phyloP scores from a whole-genome alignment of 2,113 vertebrate genomes.

The Neotragus moschatus region DNA sequence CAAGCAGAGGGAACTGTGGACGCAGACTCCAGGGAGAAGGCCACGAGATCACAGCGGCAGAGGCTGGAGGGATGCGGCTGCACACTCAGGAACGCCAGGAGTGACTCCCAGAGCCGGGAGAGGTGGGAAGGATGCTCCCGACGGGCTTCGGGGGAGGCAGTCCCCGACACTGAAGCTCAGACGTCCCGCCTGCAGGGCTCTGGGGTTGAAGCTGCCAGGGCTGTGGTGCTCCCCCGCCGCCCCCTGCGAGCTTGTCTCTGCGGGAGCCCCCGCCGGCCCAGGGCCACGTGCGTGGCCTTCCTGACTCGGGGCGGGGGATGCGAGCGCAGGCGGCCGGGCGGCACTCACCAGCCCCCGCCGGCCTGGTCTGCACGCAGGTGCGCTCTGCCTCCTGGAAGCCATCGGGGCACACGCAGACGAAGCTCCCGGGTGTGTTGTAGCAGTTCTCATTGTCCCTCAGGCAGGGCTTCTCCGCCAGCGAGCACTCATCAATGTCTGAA shows the following conservation, averaged over 20 bases:
- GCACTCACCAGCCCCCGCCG: conserved; percentile 76
- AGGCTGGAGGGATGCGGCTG: background rate
- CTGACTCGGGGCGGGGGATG: background rate
- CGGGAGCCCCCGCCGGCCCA: fast-evolving
- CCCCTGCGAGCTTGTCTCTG: fast-evolving
- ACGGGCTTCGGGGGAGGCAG: fast-evolving
- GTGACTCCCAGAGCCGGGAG: background rate
- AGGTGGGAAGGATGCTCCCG: background rate
- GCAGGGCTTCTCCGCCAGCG: conserved; percentile 79
- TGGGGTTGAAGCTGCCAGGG: fast-evolving
- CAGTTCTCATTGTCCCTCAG: conserved; percentile 84
- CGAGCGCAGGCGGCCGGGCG: background rate
- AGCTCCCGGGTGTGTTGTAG: conserved; percentile 88
- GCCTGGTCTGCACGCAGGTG: conserved; percentile 79
- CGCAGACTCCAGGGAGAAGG: fast-evolving
- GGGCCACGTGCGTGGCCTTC: background rate
- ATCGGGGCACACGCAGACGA: conserved; percentile 84
- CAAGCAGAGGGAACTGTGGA: background rate
- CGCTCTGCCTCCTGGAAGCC: conserved; percentile 86
- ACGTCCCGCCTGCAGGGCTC: background rate
- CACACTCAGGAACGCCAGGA: fast-evolving
- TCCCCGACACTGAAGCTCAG: background rate
- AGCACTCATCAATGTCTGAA: conserved; percentile 91
- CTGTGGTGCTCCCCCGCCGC: fast-evolving
- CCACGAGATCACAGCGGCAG: fast-evolving